Conservation (phyloP, 2,113 vertebrate genomes). For the Mionectes macconnelli region DNA sequence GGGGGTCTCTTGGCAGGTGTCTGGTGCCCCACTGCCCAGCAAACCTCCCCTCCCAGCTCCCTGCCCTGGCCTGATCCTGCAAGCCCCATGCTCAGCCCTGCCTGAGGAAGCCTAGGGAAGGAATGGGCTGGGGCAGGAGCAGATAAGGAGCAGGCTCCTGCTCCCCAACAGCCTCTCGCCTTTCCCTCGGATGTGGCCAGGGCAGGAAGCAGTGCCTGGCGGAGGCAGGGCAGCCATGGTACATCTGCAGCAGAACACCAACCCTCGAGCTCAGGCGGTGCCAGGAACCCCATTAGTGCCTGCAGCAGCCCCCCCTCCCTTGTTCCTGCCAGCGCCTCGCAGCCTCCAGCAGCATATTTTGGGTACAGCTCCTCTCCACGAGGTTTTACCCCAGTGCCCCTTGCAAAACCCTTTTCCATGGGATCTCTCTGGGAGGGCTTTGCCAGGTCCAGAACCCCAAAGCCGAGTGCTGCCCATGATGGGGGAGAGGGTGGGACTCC, state of each 20-base stretch:
- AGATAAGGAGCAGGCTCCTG: neutral
- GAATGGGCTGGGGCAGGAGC: neutral
- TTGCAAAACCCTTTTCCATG: neutral
- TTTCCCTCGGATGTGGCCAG: neutral
- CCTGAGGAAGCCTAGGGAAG: neutral
- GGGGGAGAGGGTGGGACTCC: neutral
- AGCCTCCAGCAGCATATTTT: neutral
- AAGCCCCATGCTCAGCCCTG: neutral
- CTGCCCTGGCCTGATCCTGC: rapidly evolving
- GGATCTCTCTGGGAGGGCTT: neutral
- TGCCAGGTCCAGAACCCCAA: neutral
- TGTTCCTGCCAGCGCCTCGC: neutral
- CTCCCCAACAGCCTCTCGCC: neutral
- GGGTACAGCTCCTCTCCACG: rapidly evolving
- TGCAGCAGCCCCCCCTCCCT: rapidly evolving
- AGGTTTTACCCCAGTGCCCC: neutral
- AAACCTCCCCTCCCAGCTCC: neutral
- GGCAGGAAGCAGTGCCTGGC: neutral
- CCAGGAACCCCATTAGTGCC: neutral
- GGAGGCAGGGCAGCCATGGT: neutral
- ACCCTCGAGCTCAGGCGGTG: rapidly evolving
- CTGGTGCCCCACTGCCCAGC: too few relatives aligned
- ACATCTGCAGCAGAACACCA: neutral
- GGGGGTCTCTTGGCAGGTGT: neutral
- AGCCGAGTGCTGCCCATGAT: rapidly evolving